A percentile compares a stretch with the other conserved stretches of the same genome.
Evolutionary conservation across 1,140 invertebrate species (phyloP).

Genomic region (Telenomus remus): DNA sequence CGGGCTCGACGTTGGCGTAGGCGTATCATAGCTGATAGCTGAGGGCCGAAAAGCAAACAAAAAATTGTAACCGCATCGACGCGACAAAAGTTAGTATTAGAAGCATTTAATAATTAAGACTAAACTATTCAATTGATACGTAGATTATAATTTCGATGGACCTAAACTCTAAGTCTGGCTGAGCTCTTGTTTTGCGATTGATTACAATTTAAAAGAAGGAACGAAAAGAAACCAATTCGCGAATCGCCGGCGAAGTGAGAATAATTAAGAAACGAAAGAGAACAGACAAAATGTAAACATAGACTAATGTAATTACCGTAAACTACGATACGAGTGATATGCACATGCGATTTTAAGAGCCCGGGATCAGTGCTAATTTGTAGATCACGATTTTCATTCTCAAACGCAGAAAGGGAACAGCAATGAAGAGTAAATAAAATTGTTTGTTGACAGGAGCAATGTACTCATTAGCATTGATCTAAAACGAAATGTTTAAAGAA

Average conservation of each 20-base stretch:
- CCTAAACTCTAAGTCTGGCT: constrained; percentile 45
- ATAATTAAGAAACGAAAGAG: constrained; percentile 36
- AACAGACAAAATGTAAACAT: constrained; percentile 54
- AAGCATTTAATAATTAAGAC: constrained; percentile 63
- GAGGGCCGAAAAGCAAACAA: constrained; percentile 37
- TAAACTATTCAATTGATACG: constrained; percentile 37
- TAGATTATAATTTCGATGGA: constrained; percentile 67
- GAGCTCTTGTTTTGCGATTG: not conserved
- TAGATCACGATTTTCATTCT: constrained; percentile 9
- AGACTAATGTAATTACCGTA: constrained; percentile 64
- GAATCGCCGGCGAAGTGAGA: constrained; percentile 5
- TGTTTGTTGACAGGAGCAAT: constrained; percentile 18
- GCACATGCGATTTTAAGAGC: constrained; percentile 46
- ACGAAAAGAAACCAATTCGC: not conserved
- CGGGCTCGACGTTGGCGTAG: constrained; percentile 12
- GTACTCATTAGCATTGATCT: constrained; percentile 29
- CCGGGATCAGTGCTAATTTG: constrained; percentile 25
- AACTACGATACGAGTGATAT: constrained; percentile 51
- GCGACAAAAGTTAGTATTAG: constrained; percentile 66
- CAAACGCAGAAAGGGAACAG: too few relatives aligned
- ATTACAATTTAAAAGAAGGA: not conserved
- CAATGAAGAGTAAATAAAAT: too few relatives aligned
- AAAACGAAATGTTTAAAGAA: constrained; percentile 38
- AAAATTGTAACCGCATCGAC: constrained; percentile 30
- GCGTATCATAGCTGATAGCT: constrained; percentile 1